Conservation (phyloP, 2,113 vertebrate species). For the Picathartes gymnocephalus region DNA sequence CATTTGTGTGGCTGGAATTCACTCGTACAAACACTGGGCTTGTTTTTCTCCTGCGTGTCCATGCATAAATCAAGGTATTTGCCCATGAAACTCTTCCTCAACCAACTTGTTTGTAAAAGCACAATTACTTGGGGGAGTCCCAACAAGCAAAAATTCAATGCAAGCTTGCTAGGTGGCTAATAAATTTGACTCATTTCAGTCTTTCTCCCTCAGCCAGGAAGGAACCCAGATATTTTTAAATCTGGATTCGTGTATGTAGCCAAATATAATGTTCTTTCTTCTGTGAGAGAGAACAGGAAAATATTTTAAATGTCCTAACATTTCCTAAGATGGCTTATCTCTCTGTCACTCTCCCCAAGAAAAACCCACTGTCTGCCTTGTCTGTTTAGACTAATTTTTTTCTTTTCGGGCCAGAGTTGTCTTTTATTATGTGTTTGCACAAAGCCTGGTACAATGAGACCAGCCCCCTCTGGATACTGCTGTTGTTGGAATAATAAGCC, state of each 20-base stretch:
- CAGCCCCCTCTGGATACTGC: not conserved
- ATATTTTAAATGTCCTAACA: conserved; percentile 59
- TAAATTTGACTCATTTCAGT: conserved; percentile 49
- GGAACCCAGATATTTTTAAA: conserved; percentile 64
- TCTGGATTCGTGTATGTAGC: conserved; percentile 4
- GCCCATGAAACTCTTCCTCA: not conserved
- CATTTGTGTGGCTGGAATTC: not conserved
- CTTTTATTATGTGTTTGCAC: not conserved
- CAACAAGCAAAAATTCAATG: conserved; percentile 23
- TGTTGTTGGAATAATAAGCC: not conserved
- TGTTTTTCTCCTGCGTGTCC: conserved; percentile 1
- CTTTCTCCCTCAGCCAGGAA: conserved; percentile 49
- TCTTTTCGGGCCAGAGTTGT: not conserved
- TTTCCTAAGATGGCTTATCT: conserved; percentile 56
- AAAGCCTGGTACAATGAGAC: not conserved
- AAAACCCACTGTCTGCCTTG: conserved; percentile 19
- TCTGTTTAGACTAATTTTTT: not conserved
- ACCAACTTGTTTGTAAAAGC: not conserved
- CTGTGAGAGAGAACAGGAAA: conserved; percentile 62
- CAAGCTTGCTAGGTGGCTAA: not conserved
- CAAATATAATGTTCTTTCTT: conserved; percentile 62
- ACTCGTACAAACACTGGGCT: not conserved
- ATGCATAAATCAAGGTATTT: conserved; percentile 13
- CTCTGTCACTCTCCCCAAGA: conserved; percentile 8
- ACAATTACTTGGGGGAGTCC: not conserved